A percentile compares a stretch with the other conserved stretches of the same genome.
Evolutionary conservation across 2,113 vertebrate genomes (phyloP).

Genomic region (Neogobius melanostomus): DNA sequence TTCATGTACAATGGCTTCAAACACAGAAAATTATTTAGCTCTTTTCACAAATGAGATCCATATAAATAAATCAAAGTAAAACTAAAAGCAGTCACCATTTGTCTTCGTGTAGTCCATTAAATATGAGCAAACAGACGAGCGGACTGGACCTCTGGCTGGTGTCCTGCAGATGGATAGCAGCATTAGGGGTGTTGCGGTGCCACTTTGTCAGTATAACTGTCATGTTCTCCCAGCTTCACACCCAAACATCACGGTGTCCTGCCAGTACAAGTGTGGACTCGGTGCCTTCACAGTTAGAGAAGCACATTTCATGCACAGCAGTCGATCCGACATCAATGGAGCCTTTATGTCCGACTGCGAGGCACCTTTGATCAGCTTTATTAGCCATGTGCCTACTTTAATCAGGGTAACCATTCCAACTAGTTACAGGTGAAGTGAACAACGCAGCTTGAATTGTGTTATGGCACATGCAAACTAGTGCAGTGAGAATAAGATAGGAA

Average conservation of each 20-base stretch:
- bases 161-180: not conserved
- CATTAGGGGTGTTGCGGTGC: slow-evolving; percentile 13
- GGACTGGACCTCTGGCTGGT: not conserved
- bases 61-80: not conserved
- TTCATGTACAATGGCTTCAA: too few species aligned
- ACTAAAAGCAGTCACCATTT: not conserved
- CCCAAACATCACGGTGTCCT: slow-evolving; percentile 27
- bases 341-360: slow-evolving; percentile 13
- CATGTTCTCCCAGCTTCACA: slow-evolving; percentile 13
- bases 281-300: slow-evolving; percentile 37
- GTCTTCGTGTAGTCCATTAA: not conserved
- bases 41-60: too few species aligned
- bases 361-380: not conserved
- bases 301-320: slow-evolving; percentile 31
- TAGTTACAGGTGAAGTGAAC: not conserved
- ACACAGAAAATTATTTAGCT: too few species aligned
- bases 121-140: not conserved
- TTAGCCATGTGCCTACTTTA: not conserved
- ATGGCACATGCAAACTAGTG: not conserved
- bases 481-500: too few species aligned
- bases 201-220: slow-evolving; percentile 9
- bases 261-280: slow-evolving; percentile 38
- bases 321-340: slow-evolving; percentile 24
- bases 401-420: not conserved
- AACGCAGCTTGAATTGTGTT: not conserved